These are phyloP conservation scores for Vidua chalybeata DNA, from an alignment of 2,113 vertebrate species.

Conservation along the genomic window DNA sequence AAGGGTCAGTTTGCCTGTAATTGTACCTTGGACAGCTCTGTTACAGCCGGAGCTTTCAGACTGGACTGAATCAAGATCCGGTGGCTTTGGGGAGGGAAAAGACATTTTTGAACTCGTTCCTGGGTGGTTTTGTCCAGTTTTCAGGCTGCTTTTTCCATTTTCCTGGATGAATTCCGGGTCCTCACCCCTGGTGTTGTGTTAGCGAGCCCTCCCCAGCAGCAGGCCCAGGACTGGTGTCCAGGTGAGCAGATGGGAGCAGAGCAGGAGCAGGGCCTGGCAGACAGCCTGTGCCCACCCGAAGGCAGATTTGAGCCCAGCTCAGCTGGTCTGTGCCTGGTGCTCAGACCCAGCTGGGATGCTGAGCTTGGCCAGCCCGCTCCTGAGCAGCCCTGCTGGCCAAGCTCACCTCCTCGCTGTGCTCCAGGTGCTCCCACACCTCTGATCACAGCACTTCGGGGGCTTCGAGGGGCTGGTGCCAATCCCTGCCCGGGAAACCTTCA, in stretches of 20 bases:
- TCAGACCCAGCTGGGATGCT: accelerated
- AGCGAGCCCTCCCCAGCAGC: background rate
- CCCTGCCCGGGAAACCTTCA: accelerated
- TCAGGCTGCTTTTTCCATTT: background rate
- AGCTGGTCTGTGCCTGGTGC: accelerated
- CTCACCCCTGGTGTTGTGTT: accelerated
- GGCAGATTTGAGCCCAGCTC: background rate
- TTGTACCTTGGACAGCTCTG: background rate
- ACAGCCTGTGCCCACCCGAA: accelerated
- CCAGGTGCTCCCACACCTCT: background rate
- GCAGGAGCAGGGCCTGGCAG: background rate
- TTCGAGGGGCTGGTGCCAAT: background rate
- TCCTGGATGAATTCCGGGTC: background rate
- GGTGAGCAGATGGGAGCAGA: background rate
- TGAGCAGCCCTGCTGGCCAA: background rate
- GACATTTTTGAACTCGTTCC: background rate
- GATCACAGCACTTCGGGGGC: too few species aligned
- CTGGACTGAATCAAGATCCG: background rate
- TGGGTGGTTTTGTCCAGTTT: background rate
- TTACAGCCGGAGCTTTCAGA: background rate
- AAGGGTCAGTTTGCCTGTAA: background rate
- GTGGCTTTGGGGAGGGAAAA: background rate
- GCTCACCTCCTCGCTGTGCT: accelerated
- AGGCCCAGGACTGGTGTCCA: background rate
- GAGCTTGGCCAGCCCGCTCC: accelerated